A percentile compares a stretch with the other conserved stretches of the same genome.
Conservation (phyloP, 2,113 vertebrate genomes). For the Lepidiolamprologus cunningtoni region DNA sequence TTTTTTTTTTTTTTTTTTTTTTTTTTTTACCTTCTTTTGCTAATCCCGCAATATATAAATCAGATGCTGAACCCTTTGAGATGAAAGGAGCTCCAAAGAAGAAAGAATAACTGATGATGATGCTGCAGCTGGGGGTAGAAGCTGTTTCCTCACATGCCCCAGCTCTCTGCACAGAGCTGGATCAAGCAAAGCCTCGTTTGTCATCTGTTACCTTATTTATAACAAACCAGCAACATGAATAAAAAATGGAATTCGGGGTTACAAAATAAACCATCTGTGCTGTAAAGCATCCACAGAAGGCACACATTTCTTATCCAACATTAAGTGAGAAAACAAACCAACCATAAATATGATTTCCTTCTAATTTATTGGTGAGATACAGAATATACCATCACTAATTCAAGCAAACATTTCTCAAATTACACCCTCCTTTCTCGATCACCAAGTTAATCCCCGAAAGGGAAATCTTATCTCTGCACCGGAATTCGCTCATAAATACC, state of each 20-base stretch:
- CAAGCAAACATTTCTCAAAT: neutral
- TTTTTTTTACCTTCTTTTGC: neutral
- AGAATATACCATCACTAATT: neutral
- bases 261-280: neutral
- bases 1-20: neutral
- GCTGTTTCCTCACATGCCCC: neutral
- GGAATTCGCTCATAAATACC: neutral
- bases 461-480: neutral
- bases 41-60: neutral
- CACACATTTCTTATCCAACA: neutral
- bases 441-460: neutral
- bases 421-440: neutral
- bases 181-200: neutral
- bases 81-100: neutral
- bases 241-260: neutral
- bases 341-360: neutral
- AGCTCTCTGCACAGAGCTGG: neutral
- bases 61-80: neutral
- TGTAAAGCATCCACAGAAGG: neutral
- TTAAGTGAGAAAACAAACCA: rapidly evolving
- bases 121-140: neutral
- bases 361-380: neutral
- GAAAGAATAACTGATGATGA: neutral
- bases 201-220: neutral
- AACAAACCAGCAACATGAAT: neutral